phyloP scores from a whole-genome alignment of 1,140 invertebrate species.

The Lordiphosa stackelbergi region DNA sequence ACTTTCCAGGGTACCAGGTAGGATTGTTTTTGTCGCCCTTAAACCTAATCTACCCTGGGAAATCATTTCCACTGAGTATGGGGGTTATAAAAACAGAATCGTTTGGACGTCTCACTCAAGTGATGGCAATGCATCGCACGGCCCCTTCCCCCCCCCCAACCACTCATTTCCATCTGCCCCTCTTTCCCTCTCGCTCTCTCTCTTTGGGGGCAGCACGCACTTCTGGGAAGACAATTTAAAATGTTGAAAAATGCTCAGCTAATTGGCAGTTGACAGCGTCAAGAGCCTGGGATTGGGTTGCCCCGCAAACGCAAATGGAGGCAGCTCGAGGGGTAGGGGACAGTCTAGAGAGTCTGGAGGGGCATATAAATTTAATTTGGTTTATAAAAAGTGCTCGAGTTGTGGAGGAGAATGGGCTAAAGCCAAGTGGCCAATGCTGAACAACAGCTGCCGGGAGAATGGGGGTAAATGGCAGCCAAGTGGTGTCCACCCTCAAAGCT shows the following conservation, averaged over 20 bases:
- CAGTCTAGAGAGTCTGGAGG: constrained; percentile 10
- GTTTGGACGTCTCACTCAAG: constrained; percentile 64
- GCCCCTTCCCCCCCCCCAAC: constrained; percentile 4
- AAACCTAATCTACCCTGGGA: neutral
- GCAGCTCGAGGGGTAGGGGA: neutral
- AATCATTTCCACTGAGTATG: constrained; percentile 24
- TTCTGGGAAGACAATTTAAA: constrained; percentile 68
- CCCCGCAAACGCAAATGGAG: constrained; percentile 25
- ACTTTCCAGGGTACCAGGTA: too few relatives aligned
- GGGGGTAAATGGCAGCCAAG: constrained; percentile 30
- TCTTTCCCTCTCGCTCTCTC: neutral
- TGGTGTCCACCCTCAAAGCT: constrained; percentile 9
- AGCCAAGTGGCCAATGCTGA: constrained; percentile 16
- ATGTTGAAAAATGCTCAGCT: constrained; percentile 73
- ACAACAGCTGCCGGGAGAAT: constrained; percentile 12
- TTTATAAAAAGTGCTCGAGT: constrained; percentile 70
- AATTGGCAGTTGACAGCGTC: constrained; percentile 70
- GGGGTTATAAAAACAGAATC: constrained; percentile 45
- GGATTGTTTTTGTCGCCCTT: too few relatives aligned
- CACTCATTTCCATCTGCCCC: neutral
- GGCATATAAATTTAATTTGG: constrained; percentile 70
- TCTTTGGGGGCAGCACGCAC: constrained; percentile 45
- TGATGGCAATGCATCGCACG: constrained; percentile 30
- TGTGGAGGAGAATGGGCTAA: constrained; percentile 24
- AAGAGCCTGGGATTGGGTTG: constrained; percentile 53